Conservation (phyloP, 2,113 vertebrate species). For the Fulica atra region DNA sequence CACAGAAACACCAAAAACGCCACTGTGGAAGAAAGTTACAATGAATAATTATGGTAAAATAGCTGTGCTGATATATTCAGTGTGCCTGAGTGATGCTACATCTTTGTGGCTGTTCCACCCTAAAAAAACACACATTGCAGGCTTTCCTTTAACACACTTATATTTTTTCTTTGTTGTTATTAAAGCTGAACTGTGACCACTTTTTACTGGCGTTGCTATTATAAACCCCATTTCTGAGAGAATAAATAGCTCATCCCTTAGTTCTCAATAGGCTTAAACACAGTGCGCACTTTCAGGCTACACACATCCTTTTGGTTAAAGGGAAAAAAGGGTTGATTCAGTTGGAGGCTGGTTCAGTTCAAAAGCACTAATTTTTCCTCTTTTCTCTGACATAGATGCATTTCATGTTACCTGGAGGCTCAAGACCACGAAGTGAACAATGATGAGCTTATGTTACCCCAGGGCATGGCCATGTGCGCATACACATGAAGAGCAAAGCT, state of each 20-base stretch:
- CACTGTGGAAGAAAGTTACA: neutral
- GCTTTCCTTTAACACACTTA: neutral
- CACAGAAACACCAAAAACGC: neutral
- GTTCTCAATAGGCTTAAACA: neutral
- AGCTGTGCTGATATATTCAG: neutral
- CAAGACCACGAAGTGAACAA: neutral
- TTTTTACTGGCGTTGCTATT: neutral
- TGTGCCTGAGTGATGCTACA: neutral
- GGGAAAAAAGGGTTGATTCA: neutral
- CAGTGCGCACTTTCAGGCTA: neutral
- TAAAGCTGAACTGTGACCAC: neutral
- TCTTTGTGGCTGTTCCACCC: neutral
- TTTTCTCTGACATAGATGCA: neutral
- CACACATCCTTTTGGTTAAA: neutral
- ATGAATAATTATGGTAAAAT: neutral
- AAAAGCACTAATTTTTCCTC: neutral
- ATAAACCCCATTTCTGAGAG: neutral
- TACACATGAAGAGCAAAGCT: neutral
- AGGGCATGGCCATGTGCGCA: accelerated
- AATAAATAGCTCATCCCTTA: neutral
- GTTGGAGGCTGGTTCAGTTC: neutral
- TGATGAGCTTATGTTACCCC: neutral
- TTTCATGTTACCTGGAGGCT: neutral
- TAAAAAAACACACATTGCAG: neutral
- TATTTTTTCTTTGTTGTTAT: neutral